A percentile compares a stretch with the other conserved stretches of the same genome.
Conservation (phyloP, 35 echinoderm and acorn worm genomes). For the Antedon bifida region DNA sequence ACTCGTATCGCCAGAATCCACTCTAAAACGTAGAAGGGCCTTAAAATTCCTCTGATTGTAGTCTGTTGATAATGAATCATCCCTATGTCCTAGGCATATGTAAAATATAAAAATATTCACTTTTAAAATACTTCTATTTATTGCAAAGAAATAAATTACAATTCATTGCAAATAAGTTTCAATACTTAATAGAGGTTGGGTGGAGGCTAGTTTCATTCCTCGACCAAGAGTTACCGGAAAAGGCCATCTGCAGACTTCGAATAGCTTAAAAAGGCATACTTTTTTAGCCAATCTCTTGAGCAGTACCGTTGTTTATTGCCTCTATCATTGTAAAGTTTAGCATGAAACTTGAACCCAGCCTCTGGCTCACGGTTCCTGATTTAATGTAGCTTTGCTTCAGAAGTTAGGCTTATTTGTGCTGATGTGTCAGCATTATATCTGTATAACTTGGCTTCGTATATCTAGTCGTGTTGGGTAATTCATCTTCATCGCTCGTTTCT, state of each 20-base stretch:
- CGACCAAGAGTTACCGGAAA: slow-evolving; percentile 4
- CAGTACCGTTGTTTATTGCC: not conserved
- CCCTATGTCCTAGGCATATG: slow-evolving; percentile 39
- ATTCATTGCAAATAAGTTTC: too few relatives aligned
- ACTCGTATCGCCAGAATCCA: slow-evolving; percentile 22
- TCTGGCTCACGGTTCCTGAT: not conserved
- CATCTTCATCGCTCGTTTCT: too few relatives aligned
- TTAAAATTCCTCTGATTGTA: slow-evolving; percentile 51
- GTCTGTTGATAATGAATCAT: slow-evolving; percentile 6
- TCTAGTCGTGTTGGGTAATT: not conserved
- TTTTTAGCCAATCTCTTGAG: slow-evolving; percentile 6
- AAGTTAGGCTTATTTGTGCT: too few relatives aligned
- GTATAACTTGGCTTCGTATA: too few relatives aligned
- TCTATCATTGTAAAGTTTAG: not conserved
- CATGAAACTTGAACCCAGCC: not conserved
- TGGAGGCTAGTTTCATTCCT: too few relatives aligned
- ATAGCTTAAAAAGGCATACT: not conserved
- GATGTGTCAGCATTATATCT: too few relatives aligned
- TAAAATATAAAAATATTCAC: not conserved
- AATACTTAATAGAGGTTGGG: too few relatives aligned
- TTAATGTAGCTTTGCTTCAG: not conserved
- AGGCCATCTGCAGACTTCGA: slow-evolving; percentile 19
- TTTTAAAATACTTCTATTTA: too few relatives aligned
- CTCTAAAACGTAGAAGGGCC: slow-evolving; percentile 25
- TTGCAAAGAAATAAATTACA: too few relatives aligned